Percentiles rank a stretch among this genome's conserved stretches.
phyloP scores from a whole-genome alignment of 2,888 invertebrate genomes.

The Brachyptera risi region DNA sequence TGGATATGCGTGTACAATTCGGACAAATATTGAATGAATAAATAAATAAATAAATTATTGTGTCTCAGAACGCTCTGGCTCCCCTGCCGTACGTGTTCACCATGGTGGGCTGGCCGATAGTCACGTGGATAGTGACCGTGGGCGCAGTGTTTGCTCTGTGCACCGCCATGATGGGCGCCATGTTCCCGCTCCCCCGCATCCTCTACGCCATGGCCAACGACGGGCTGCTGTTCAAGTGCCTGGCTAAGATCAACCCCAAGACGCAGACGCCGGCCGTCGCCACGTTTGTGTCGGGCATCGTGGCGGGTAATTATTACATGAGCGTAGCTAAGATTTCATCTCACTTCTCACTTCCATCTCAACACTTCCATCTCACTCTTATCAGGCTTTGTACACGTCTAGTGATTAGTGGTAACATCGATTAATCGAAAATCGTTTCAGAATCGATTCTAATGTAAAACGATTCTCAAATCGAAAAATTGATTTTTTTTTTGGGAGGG shows the following conservation, averaged over 20 bases:
- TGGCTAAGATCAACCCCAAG: slow-evolving; percentile 44
- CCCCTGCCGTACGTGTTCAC: slow-evolving; percentile 86
- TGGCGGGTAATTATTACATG: slow-evolving; percentile 33
- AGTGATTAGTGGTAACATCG: no score
- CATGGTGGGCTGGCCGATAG: slow-evolving; percentile 65
- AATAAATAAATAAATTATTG: not conserved
- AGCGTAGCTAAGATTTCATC: no score
- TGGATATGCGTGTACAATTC: no score
- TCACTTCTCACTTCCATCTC: no score
- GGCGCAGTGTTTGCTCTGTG: slow-evolving; percentile 91
- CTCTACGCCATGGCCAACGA: slow-evolving; percentile 49
- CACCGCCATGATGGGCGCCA: slow-evolving; percentile 52
- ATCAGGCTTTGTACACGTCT: no score
- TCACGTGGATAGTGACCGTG: slow-evolving; percentile 85
- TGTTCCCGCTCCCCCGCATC: slow-evolving; percentile 46
- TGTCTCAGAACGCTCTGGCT: slow-evolving; percentile 66
- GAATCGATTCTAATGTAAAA: no score
- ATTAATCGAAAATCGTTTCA: no score
- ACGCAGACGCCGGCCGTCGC: slow-evolving; percentile 45
- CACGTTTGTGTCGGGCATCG: slow-evolving; percentile 40
- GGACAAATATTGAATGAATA: no score
- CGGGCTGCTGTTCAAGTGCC: slow-evolving; percentile 45
- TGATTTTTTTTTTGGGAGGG: no score
- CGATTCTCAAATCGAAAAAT: no score
- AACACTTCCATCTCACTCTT: no score